Evolutionary conservation across 2,888 invertebrate genomes (phyloP), one percentile per base, ranked within the genome.

Genomic region (Caenorhabditis sp.): DNA sequence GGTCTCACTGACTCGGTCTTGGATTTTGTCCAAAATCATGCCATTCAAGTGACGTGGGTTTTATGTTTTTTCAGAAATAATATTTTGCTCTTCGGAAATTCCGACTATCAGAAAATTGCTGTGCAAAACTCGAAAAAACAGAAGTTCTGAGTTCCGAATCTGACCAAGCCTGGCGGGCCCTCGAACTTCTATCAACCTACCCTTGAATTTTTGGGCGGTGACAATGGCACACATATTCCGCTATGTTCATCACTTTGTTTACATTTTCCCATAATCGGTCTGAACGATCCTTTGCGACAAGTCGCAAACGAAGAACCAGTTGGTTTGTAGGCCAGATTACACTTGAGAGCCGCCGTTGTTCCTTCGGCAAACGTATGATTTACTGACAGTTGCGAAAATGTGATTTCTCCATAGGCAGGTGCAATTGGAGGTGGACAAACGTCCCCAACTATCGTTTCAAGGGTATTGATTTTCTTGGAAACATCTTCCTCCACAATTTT

Each of bases 311-410:
- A 72, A 6, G 78, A 62, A 17, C 80, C 79, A 0, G 66, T 63
- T 12, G 73, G 51, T 26, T 63, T 70, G 26, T 76, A 76, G 19
- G 82, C 83, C 17, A 79, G 58, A 57, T 75, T 63, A 69, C 84
- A 82, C 24, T 62, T 64, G 2, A 84, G 72, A 3, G 77, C 80
- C 10, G 80, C 83, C 1, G 74, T 72, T 2, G 83, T 79, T 21
- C 78, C 82, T 43, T 76, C 77, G 12, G 60, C 61, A 31, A 74
- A 74, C 2, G 64, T 36, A 19, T 63, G 61, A 37, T 74, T 69
- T 19, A 49, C 36, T 21, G 74, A 74, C 51, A 54, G 49, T 1
- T 53, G 36, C 10, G 74, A 74, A 55, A 69, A 74, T 12, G 74
- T 74, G 4, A 74, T 74, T 68, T 80, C 80, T 63, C 78, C 77